Evolutionary conservation across 2,888 invertebrate genomes (phyloP).

Genomic region (Clostera curtula): DNA sequence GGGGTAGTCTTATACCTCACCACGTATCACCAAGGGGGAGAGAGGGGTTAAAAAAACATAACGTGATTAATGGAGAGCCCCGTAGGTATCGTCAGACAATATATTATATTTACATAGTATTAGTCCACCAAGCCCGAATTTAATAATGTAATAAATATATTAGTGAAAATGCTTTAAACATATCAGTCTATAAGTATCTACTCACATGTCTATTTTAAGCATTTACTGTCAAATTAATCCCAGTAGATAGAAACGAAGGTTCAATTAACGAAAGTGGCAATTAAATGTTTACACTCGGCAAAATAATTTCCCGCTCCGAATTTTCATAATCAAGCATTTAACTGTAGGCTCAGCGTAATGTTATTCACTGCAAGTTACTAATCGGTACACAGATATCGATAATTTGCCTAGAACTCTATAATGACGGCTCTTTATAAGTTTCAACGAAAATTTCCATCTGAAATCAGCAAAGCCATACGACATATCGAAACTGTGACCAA

Average conservation of each 20-base stretch:
- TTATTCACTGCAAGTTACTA: slow-evolving; percentile 52
- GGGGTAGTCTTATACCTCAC: too few species aligned
- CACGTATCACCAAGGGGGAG: too few species aligned
- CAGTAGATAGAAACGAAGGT: slow-evolving; percentile 19
- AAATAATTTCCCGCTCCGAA: slow-evolving; percentile 40
- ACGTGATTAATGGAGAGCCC: too few species aligned
- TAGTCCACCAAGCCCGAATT: too few species aligned
- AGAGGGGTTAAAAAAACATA: too few species aligned
- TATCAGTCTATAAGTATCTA: too few species aligned
- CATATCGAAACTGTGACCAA: slow-evolving; percentile 57
- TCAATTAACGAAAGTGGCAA: slow-evolving; percentile 36
- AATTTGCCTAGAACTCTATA: slow-evolving; percentile 33
- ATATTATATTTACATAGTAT: too few species aligned
- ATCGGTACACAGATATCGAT: slow-evolving; percentile 54
- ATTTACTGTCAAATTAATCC: slow-evolving; percentile 19
- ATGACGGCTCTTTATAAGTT: slow-evolving; percentile 31
- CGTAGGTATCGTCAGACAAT: too few species aligned
- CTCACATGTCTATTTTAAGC: too few species aligned
- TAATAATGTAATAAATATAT: too few species aligned
- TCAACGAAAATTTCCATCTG: slow-evolving; percentile 46
- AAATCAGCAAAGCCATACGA: slow-evolving; percentile 58
- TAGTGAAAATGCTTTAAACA: too few species aligned
- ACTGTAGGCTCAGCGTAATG: slow-evolving; percentile 43
- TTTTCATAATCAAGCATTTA: slow-evolving; percentile 59
- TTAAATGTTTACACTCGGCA: slow-evolving; percentile 35